Conservation (phyloP, 2,113 vertebrate species). For the Odocoileus virginianus region DNA sequence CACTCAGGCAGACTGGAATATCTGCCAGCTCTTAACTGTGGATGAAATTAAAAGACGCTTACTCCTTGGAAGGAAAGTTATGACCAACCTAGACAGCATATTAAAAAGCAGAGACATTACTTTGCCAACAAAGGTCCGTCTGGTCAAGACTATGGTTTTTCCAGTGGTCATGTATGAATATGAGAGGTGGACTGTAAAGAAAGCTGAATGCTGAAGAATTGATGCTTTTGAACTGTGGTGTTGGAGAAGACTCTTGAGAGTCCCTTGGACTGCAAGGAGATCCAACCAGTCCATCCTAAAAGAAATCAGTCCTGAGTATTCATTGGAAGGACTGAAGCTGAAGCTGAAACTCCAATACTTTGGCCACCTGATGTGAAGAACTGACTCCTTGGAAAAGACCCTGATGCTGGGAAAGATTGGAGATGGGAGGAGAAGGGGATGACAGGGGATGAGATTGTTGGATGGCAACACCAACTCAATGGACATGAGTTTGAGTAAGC, state of each 20-base stretch:
- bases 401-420: not conserved
- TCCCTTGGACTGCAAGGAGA: not conserved
- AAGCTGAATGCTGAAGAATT: fast-evolving
- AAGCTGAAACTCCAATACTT: not conserved
- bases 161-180: not conserved
- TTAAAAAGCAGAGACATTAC: not conserved
- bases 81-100: not conserved
- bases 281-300: not conserved
- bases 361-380: not conserved
- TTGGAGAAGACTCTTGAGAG: not conserved
- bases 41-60: not conserved
- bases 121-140: not conserved
- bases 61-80: not conserved
- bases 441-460: not conserved
- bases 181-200: no score
- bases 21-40: not conserved
- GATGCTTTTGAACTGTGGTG: not conserved
- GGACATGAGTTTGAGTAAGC: not conserved
- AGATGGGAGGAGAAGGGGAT: not conserved
- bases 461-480: not conserved
- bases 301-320: not conserved
- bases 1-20: not conserved
- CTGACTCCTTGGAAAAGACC: not conserved
- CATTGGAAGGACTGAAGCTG: not conserved
- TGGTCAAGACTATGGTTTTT: not conserved